phyloP scores from a whole-genome alignment of 2,113 vertebrate species.

The Pardalotus punctatus region DNA sequence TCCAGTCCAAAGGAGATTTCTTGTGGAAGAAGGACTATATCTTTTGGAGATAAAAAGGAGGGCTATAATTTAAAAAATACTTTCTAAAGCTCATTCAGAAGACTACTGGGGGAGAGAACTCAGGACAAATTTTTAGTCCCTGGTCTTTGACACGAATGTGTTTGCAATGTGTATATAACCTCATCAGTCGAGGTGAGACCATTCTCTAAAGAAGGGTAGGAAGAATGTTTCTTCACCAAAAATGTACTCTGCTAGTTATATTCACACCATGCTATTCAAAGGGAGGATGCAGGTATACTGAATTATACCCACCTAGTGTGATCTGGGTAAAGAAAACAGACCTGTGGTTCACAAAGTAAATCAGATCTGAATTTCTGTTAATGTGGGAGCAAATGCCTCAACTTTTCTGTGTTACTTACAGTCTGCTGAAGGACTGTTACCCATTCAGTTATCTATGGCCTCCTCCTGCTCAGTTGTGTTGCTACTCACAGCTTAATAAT shows the following conservation, averaged over 20 bases:
- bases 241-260: background rate
- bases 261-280: background rate
- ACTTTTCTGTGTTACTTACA: background rate
- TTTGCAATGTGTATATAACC: background rate
- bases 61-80: background rate
- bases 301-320: background rate
- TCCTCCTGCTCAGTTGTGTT: background rate
- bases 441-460: background rate
- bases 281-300: background rate
- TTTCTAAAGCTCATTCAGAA: background rate
- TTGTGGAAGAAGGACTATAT: background rate
- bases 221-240: background rate
- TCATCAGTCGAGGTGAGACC: background rate
- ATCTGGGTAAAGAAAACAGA: background rate
- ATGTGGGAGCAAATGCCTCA: background rate
- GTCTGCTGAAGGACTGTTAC: background rate
- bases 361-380: background rate
- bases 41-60: background rate
- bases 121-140: background rate
- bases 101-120: background rate
- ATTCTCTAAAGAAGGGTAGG: background rate
- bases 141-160: background rate
- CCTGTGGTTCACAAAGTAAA: background rate
- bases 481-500: background rate
- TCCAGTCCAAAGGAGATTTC: background rate